Percentiles rank a stretch among this genome's conserved stretches.
phyloP scores from a whole-genome alignment of 2,888 invertebrate genomes.

The Criorhina ranunculi region DNA sequence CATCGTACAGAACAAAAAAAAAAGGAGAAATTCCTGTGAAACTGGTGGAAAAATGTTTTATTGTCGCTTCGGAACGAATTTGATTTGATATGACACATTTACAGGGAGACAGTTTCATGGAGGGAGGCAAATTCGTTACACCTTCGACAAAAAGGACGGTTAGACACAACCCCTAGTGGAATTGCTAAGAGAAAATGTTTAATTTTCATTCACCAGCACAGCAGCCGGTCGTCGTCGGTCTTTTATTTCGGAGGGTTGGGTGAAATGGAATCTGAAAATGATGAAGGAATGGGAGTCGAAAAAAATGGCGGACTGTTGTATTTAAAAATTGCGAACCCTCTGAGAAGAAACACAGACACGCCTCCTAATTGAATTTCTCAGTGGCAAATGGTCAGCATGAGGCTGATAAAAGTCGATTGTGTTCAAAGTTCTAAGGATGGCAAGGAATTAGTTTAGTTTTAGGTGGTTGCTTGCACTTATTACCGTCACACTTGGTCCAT shows the following conservation, averaged over 20 bases:
- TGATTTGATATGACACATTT: slow-evolving; percentile 75
- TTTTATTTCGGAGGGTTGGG: slow-evolving; percentile 7
- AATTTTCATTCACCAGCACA: slow-evolving; percentile 11
- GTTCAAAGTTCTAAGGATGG: not conserved
- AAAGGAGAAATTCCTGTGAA: slow-evolving; percentile 46
- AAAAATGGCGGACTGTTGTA: slow-evolving; percentile 37
- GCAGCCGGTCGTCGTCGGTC: slow-evolving; percentile 28
- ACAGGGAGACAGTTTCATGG: slow-evolving; percentile 39
- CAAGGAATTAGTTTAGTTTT: not conserved
- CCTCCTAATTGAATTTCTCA: slow-evolving; percentile 47
- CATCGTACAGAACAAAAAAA: not conserved
- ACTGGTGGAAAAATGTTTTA: slow-evolving; percentile 75
- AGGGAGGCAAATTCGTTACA: slow-evolving; percentile 68
- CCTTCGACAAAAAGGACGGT: slow-evolving; percentile 41
- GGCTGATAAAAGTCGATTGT: slow-evolving; percentile 1
- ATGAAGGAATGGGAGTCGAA: slow-evolving; percentile 2
- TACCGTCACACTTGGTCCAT: no score
- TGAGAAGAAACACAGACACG: slow-evolving; percentile 33
- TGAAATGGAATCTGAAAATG: slow-evolving; percentile 13
- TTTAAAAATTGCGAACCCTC: no score
- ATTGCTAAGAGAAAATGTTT: slow-evolving; percentile 6
- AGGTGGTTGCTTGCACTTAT: no score
- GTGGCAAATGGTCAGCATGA: slow-evolving; percentile 42
- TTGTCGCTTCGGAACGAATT: slow-evolving; percentile 73
- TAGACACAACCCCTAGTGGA: slow-evolving; percentile 23